phyloP scores from a whole-genome alignment of 2,113 vertebrate species.

The Mobula hypostoma region DNA sequence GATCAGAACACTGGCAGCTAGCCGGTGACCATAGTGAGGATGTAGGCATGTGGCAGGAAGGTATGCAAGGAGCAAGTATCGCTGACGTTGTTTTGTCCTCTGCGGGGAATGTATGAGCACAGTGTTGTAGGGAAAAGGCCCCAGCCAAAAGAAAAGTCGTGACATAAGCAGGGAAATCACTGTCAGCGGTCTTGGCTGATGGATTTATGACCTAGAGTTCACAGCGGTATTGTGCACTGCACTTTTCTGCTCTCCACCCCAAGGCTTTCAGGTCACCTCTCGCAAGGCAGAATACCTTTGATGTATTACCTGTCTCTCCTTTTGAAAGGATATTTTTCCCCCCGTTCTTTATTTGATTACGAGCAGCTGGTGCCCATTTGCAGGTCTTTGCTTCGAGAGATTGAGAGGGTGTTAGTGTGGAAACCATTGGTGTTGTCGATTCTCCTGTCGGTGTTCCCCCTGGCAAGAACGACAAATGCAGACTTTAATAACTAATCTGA shows the following conservation, averaged over 20 bases:
- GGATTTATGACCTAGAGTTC: background rate
- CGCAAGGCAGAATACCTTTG: background rate
- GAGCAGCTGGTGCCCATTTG: background rate
- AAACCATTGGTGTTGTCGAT: background rate
- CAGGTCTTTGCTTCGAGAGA: background rate
- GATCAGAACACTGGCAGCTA: background rate
- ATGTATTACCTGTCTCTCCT: background rate
- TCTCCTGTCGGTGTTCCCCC: background rate
- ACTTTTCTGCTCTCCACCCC: background rate
- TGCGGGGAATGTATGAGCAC: background rate
- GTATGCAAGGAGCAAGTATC: background rate
- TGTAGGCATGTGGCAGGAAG: background rate
- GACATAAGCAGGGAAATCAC: background rate
- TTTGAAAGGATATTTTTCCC: background rate
- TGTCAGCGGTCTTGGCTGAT: background rate
- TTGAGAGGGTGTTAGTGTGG: background rate
- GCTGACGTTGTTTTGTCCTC: background rate
- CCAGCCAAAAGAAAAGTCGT: background rate
- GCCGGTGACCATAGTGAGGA: background rate
- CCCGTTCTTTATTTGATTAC: background rate
- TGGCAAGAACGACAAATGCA: background rate
- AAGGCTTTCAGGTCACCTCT: background rate
- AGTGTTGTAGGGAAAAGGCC: background rate
- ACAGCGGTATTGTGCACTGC: background rate
- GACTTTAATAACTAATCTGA: background rate